Conservation (phyloP, 30 jellyfish, hydroid and myxozoan genomes). For the Clytia hemisphaerica region DNA sequence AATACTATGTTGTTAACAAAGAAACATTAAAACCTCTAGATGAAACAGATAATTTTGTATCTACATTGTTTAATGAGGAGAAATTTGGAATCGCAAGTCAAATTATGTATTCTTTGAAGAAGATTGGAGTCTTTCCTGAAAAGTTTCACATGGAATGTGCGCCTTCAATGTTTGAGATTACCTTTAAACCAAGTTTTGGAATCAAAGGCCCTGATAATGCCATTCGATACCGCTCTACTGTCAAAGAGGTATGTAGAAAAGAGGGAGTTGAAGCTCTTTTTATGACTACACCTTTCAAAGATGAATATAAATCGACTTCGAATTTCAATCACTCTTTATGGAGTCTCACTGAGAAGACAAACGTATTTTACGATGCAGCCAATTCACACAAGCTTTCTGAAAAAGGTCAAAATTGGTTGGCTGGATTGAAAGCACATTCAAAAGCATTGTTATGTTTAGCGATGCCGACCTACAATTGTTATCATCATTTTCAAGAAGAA, state of each 20-base stretch:
- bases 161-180: conserved; percentile 18
- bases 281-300: conserved; percentile 18
- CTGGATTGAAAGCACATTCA: conserved; percentile 19
- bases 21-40: too few relatives aligned
- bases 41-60: too few relatives aligned
- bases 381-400: not conserved
- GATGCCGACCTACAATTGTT: conserved; percentile 25
- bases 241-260: conserved; percentile 6
- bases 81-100: too few relatives aligned
- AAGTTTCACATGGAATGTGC: conserved; percentile 10
- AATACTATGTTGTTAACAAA: not conserved
- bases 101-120: conserved; percentile 13
- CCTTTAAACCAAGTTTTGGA: conserved; percentile 10
- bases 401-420: conserved; percentile 17
- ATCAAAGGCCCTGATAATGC: conserved; percentile 23
- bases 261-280: conserved; percentile 19
- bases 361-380: not conserved
- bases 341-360: conserved; percentile 7
- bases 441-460: conserved; percentile 7
- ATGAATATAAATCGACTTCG: conserved; percentile 17
- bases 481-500: too few relatives aligned
- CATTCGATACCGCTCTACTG: conserved; percentile 3
- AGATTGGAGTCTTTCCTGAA: conserved; percentile 14
- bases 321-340: conserved; percentile 32
- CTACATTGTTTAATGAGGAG: too few relatives aligned